These are phyloP conservation scores for Mustela nigripes DNA, from an alignment of 2,113 vertebrate genomes.

Conservation along the genomic window DNA sequence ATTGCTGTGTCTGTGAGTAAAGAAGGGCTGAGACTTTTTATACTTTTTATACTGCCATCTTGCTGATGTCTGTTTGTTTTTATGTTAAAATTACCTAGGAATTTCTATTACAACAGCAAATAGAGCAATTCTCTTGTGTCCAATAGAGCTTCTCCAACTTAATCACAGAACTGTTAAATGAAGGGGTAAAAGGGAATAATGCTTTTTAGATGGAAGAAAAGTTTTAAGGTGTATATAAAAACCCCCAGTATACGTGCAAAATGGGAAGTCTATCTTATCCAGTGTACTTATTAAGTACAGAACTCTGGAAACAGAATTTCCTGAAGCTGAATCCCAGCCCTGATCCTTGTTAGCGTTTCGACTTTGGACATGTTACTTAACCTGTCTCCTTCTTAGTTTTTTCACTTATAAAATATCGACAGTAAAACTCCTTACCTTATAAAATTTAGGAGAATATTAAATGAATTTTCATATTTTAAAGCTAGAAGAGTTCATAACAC, in stretches of 20 bases:
- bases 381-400: neutral
- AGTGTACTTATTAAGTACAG: neutral
- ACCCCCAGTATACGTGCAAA: neutral
- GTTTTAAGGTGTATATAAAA: neutral
- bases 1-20: neutral
- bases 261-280: neutral
- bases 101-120: neutral
- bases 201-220: neutral
- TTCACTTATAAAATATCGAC: neutral
- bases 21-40: neutral
- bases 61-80: neutral
- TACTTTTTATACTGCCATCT: neutral
- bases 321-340: neutral
- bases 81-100: neutral
- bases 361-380: neutral
- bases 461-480: neutral
- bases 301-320: neutral
- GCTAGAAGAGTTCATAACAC: neutral
- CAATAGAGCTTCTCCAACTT: neutral
- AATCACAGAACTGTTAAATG: neutral
- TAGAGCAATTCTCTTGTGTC: neutral
- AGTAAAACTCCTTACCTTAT: neutral
- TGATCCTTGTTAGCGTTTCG: neutral
- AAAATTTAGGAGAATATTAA: neutral
- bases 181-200: neutral